Evolutionary conservation across 2,888 invertebrate genomes (phyloP).

Genomic region (Magallana nippona): DNA sequence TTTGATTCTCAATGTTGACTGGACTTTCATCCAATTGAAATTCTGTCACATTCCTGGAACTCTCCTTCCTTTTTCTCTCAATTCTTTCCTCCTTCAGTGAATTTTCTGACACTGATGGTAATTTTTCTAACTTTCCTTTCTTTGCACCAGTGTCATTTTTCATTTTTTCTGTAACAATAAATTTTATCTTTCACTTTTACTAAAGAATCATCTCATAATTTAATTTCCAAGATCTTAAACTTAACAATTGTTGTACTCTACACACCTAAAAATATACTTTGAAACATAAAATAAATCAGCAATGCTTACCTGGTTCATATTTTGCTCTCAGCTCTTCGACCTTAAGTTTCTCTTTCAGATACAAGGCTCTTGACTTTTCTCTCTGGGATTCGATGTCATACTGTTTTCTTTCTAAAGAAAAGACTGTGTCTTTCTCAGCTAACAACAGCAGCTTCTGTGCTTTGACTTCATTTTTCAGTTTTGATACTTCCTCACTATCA

Average conservation of each 20-base stretch:
- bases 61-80: constrained; percentile 23
- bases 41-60: not conserved
- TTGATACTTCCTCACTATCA: constrained; percentile 36
- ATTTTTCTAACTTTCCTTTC: constrained; percentile 16
- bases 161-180: not conserved
- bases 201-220: too few relatives aligned
- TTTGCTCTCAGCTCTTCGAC: constrained; percentile 66
- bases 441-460: constrained; percentile 49
- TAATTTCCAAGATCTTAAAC: too few relatives aligned
- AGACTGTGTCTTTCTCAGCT: constrained; percentile 60
- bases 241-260: too few relatives aligned
- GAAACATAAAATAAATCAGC: not conserved
- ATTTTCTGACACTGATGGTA: not conserved
- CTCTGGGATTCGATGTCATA: constrained; percentile 58
- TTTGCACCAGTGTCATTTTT: not conserved
- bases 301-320: constrained; percentile 68
- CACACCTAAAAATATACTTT: not conserved
- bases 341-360: constrained; percentile 62
- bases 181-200: too few relatives aligned
- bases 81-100: not conserved
- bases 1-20: not conserved
- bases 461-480: constrained; percentile 30
- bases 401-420: constrained; percentile 52
- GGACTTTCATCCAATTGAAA: not conserved
- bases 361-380: constrained; percentile 59